Base-by-base conservation (phyloP, 1,140 invertebrate species). In the Adoxophyes honmai region DNA sequence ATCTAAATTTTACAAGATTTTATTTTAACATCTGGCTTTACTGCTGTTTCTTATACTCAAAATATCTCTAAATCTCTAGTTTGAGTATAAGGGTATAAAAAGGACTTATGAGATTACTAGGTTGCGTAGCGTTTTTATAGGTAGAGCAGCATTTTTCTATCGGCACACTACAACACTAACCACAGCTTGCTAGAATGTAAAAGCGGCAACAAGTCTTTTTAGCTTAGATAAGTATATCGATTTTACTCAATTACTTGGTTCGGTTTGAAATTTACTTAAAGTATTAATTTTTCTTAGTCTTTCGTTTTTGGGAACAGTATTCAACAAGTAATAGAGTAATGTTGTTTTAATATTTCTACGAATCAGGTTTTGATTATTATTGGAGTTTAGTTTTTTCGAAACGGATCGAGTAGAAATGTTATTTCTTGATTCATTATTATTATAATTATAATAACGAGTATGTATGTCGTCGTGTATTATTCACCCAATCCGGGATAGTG, bases 381-480 rank as follows among this genome's bases (percentile, higher is more conserved):
- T 38, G 16, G 11, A 34, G 15, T 57, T 51, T 5, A 60, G 56
- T 62, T 28, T 9, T 52, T 64, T 75, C 59, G 62, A 78, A 78
- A 69, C 73, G 79, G 73, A 62, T 53, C 44, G 68, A 28, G 66
- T 80, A 81, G 73, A 64, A 67, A 60, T 64, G 11, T 70, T 62
- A 59, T 59, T 59, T 62, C 62, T 54, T 57, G 48, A 59, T 60
- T 60, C 56, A 57, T 37, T 61, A 68, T 66, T 70, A 73, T 64
- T 72, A 60, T 59, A 58, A 73, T 64, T 72, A 60, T 59, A 58
- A 66, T 72, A 72, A 66, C 56, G 57, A 14, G 60, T 70, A 62
- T 78, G 56, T 81, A 74, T 78, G 85, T 88, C 82, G 85, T 85
- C 81, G 82, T 84, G 79, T 83, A 60, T 56, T 48, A 75, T 72